Evolutionary conservation across 2,888 invertebrate genomes (phyloP), one percentile per base, ranked within the genome.

Genomic region (Argyra leucocephala): DNA sequence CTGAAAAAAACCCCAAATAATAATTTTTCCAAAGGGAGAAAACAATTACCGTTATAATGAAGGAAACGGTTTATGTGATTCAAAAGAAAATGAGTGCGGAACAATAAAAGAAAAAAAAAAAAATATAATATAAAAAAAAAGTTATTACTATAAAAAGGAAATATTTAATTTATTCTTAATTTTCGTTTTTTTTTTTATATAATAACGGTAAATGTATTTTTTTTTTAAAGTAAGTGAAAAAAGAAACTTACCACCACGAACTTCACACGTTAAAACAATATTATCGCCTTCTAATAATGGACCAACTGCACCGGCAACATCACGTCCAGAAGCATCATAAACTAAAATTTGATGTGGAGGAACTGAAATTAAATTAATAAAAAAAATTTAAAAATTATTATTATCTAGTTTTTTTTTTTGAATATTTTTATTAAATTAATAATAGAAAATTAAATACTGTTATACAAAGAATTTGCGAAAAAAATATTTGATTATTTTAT

Each of bases 311-410:
- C 87, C 88, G 66, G 90, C 88, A 63, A 92, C 86, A 74, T 89
- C 87, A 70, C 90, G 86, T 63, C 93, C 92, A 72, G 89, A 90
- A 74, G 89, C 88, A 78, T 93, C 92, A 76, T 91, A 88, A 71
- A 93, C 84, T 71, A 90, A 82, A 76, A 93, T 88, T 78, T 91
- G 89, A 81, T 92, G 91, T 22, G 93, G 93, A 71, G 93, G 93
- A 76, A 93, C 93, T 93, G 84, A 63, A 86, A 88, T 69, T 76
- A 64, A 61, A 31, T 57, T 18, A 15, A 23, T 3, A 15, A 15
- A 60, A 12, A 12, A 60, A 15, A 60, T n/a, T n/a, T n/a, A n/a
- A n/a, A n/a, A n/a, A n/a, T 48, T 15, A 15, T 48, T 18, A 48
- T 48, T 18, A 48, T 15, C 48, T 15, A 48, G 18, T 48, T 15